Conservation (phyloP, 2,888 invertebrate species). For the Tetragonisca angustula region DNA sequence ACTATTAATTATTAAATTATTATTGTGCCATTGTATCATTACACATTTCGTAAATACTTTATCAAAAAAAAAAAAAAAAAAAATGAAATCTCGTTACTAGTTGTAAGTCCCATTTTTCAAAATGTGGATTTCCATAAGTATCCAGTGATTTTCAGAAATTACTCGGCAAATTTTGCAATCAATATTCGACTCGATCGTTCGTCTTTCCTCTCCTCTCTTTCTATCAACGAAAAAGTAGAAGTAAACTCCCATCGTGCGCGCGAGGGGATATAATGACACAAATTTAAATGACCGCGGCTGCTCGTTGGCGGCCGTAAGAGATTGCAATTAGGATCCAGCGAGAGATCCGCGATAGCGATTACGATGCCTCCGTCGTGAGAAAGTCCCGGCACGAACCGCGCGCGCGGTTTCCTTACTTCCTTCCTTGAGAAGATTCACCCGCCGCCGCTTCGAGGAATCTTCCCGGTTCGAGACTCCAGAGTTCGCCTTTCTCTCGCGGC, state of each 20-base stretch:
- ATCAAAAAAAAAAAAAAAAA: no score
- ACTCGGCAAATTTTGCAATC: no score
- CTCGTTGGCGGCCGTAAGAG: slow-evolving; percentile 74
- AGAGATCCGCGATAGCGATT: slow-evolving; percentile 69
- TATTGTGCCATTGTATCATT: no score
- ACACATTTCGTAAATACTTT: no score
- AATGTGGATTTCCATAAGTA: no score
- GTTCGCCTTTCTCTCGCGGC: no score
- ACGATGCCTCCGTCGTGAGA: slow-evolving; percentile 73
- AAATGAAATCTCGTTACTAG: no score
- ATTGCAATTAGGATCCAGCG: slow-evolving; percentile 74
- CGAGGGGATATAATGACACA: slow-evolving; percentile 73
- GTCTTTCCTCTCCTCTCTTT: slow-evolving; percentile 1
- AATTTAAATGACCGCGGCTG: slow-evolving; percentile 76
- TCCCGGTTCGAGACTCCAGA: no score
- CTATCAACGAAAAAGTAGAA: slow-evolving; percentile 28
- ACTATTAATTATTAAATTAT: no score
- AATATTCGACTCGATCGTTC: not conserved
- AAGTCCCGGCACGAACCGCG: slow-evolving; percentile 65
- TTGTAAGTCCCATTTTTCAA: no score
- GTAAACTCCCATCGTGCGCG: slow-evolving; percentile 24
- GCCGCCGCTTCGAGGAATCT: slow-evolving; percentile 16
- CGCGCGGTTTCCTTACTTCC: slow-evolving; percentile 69
- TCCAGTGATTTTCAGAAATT: no score
- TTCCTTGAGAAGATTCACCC: slow-evolving; percentile 71